These are phyloP conservation scores for Abrostola triplasia DNA, from an alignment of 2,888 invertebrate genomes.

Conservation along the genomic window DNA sequence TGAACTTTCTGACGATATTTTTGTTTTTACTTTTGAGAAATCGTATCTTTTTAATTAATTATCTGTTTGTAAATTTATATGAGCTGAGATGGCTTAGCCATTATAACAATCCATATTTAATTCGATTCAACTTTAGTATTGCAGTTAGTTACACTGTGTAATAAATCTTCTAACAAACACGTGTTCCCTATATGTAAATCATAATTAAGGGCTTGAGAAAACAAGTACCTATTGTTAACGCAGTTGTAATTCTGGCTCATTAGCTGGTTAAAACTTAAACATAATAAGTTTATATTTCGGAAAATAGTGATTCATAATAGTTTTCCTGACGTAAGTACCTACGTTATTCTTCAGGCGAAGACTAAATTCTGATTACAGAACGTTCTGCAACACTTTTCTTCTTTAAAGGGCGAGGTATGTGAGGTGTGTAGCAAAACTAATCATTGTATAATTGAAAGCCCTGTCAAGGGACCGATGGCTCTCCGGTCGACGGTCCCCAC, in stretches of 20 bases:
- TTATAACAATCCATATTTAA: conserved; percentile 9
- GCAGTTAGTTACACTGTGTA: conserved; percentile 17
- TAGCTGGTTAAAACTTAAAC: too few species aligned
- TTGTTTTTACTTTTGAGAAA: conserved; percentile 60
- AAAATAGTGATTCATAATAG: conserved; percentile 2
- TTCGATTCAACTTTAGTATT: conserved; percentile 11
- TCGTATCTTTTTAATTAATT: conserved; percentile 58
- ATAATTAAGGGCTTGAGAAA: too few species aligned
- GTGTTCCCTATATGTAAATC: too few species aligned
- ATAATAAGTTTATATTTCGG: background rate
- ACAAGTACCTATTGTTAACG: too few species aligned
- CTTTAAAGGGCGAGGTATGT: conserved; percentile 29
- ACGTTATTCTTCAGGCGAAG: too few species aligned
- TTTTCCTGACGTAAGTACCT: too few species aligned
- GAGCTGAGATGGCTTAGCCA: too few species aligned
- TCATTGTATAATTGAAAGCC: conserved; percentile 64
- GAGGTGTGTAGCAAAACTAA: conserved; percentile 57
- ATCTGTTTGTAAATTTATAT: conserved; percentile 52
- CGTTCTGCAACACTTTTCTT: conserved; percentile 32
- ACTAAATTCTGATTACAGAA: conserved; percentile 7
- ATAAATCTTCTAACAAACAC: background rate
- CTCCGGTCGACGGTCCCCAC: conserved; percentile 47
- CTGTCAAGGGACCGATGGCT: conserved; percentile 62
- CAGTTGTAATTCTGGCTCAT: conserved; percentile 6
- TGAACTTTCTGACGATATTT: conserved; percentile 72